Evolutionary conservation across 1,140 invertebrate genomes (phyloP).

Genomic region (Phymastichus coffea): DNA sequence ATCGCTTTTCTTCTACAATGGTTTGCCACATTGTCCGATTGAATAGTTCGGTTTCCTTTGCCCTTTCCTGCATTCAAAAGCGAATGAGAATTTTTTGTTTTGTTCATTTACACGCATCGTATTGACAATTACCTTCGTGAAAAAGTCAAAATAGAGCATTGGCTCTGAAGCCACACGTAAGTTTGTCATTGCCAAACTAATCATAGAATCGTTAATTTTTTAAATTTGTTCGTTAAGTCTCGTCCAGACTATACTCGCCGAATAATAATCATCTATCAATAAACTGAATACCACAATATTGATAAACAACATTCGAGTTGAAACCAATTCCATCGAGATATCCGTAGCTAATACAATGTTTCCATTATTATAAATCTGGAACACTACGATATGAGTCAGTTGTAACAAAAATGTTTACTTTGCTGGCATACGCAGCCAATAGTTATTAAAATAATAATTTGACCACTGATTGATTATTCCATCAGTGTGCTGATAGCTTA

Average conservation of each 20-base stretch:
- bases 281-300: neutral
- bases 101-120: too few species aligned
- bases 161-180: neutral
- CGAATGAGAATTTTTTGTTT: too few species aligned
- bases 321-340: neutral
- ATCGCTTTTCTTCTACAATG: constrained; percentile 22
- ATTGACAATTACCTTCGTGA: neutral
- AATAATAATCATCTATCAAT: constrained; percentile 3
- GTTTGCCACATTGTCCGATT: constrained; percentile 11
- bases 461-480: neutral
- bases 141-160: neutral
- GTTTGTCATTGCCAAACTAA: neutral
- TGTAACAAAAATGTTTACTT: neutral
- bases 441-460: neutral
- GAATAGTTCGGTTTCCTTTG: too few species aligned
- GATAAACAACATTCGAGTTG: neutral
- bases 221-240: neutral
- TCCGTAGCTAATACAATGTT: neutral
- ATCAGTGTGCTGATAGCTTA: neutral
- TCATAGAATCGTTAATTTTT: constrained; percentile 10
- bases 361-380: neutral
- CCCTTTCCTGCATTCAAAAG: too few species aligned
- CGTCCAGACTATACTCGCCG: neutral
- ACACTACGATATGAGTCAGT: neutral
- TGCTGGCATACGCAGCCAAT: neutral